A percentile compares a stretch with the other conserved stretches of the same genome.
These are phyloP conservation scores for Macroglossus sobrinus DNA, from an alignment of 2,113 vertebrate genomes.

Conservation along the genomic window DNA sequence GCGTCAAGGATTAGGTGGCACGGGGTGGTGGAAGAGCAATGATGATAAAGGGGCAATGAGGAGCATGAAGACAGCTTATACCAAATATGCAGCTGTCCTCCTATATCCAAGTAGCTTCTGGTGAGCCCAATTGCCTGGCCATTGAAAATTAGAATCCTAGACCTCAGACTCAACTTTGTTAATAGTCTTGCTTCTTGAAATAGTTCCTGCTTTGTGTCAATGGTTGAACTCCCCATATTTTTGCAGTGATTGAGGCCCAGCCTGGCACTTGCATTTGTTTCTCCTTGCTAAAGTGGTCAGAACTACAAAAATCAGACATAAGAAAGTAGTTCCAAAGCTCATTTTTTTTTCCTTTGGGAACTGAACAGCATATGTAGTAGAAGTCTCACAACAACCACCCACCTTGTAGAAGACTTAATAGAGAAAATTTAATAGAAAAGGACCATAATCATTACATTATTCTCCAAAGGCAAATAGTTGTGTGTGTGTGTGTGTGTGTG, in stretches of 20 bases:
- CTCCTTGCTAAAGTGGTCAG: neutral
- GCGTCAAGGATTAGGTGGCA: neutral
- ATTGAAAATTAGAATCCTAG: neutral
- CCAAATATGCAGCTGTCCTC: neutral
- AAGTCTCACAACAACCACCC: neutral
- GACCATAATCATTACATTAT: neutral
- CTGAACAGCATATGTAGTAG: neutral
- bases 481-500: too few species aligned
- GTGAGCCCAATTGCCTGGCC: neutral
- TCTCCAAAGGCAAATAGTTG: neutral
- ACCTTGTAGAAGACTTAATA: neutral
- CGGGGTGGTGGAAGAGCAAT: neutral
- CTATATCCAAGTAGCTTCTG: neutral
- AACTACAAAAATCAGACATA: neutral
- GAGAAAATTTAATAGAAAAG: neutral
- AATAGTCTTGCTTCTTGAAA: neutral
- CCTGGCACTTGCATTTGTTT: neutral
- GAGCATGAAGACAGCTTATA: neutral
- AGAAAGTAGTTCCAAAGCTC: neutral
- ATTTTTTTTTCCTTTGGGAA: neutral
- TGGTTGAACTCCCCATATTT: neutral
- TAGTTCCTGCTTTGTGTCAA: too few species aligned
- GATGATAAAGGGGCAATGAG: neutral
- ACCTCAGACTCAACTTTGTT: neutral
- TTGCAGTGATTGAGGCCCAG: neutral